Percentiles rank a stretch among this genome's conserved stretches.
Evolutionary conservation across 2,797 vertebrate genomes (phyloP).

Genomic region (Numenius phaeopus): DNA sequence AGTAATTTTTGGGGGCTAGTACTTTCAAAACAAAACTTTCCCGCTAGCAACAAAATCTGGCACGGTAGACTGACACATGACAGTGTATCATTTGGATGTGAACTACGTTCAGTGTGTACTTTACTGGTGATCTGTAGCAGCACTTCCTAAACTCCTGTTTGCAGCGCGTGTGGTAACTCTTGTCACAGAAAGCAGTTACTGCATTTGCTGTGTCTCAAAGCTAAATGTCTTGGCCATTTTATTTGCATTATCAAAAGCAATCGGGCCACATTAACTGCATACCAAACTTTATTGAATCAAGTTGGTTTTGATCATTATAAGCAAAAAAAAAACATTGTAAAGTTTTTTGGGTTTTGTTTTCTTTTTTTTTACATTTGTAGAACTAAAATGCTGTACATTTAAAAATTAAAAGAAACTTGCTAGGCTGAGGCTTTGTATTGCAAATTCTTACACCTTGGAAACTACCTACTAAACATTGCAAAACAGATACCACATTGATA

Average conservation of each 20-base stretch:
- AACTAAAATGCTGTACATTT: conserved; percentile 74
- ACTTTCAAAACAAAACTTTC: background rate
- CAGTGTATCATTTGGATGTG: background rate
- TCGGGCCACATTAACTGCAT: conserved; percentile 13
- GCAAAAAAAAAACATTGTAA: conserved; percentile 46
- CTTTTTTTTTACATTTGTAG: conserved; percentile 67
- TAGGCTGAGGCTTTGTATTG: conserved; percentile 73
- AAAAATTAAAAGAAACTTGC: conserved; percentile 74
- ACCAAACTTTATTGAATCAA: conserved; percentile 44
- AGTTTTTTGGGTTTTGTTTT: background rate
- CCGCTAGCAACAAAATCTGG: background rate
- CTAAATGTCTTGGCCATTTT: conserved; percentile 12
- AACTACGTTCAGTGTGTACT: background rate
- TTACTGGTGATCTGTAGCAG: background rate
- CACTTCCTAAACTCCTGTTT: background rate
- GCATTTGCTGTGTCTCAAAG: background rate
- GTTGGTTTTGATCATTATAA: conserved; percentile 42
- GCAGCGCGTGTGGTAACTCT: background rate
- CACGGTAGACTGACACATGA: background rate
- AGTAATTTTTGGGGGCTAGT: background rate
- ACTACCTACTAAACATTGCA: background rate
- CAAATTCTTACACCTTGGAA: conserved; percentile 56
- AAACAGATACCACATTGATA: background rate
- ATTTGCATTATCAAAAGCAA: conserved; percentile 13
- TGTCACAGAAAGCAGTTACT: background rate